Conservation (phyloP, 2,888 invertebrate species). For the Aspidiotus destructor region DNA sequence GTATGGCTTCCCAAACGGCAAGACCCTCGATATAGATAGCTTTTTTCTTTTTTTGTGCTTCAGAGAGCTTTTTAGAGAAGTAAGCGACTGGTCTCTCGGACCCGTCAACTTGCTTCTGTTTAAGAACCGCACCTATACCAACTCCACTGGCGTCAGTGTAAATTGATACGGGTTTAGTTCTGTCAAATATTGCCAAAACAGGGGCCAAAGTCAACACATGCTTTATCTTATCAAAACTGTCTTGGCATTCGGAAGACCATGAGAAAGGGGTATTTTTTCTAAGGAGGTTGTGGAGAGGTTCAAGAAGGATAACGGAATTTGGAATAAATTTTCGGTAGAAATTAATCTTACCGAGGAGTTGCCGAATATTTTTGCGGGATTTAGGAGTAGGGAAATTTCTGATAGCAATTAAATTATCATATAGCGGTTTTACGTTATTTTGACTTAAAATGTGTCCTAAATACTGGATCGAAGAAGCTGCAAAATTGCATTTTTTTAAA, state of each 20-base stretch:
- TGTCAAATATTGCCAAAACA: neutral
- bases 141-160: constrained; percentile 34
- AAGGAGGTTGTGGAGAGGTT: constrained; percentile 17
- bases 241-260: constrained; percentile 1
- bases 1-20: constrained; percentile 32
- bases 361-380: constrained; percentile 6
- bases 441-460: constrained; percentile 1
- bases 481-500: constrained; percentile 9
- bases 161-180: constrained; percentile 1
- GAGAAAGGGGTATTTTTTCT: neutral
- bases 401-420: constrained; percentile 3
- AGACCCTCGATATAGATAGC: constrained; percentile 34
- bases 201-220: neutral
- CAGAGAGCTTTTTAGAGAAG: constrained; percentile 34
- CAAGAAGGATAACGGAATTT: constrained; percentile 12
- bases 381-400: neutral
- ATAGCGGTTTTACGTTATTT: neutral
- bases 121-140: constrained; percentile 37
- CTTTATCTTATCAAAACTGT: constrained; percentile 3
- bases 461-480: neutral
- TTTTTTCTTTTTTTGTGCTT: constrained; percentile 31
- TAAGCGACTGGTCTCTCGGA: constrained; percentile 36
- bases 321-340: constrained; percentile 32
- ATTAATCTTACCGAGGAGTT: constrained; percentile 29
- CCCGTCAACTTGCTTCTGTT: constrained; percentile 36